Evolutionary conservation across 2,113 vertebrate species (phyloP).

Genomic region (Onychorhynchus coronatus): DNA sequence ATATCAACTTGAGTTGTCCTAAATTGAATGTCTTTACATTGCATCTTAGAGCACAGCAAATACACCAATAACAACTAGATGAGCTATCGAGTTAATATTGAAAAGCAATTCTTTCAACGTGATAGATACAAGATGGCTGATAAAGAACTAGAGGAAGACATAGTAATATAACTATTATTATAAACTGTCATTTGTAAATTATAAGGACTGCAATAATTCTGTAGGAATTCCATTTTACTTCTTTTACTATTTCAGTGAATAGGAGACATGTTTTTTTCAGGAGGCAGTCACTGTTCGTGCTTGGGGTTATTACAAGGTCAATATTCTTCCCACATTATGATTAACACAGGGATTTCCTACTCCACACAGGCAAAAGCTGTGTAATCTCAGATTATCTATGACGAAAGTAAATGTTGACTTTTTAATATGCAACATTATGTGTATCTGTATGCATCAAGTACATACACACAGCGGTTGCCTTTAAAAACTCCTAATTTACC

Average conservation of each 20-base stretch:
- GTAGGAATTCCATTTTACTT: not conserved
- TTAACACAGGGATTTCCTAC: conserved; percentile 41
- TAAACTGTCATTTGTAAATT: not conserved
- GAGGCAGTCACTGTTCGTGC: not conserved
- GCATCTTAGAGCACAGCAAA: not conserved
- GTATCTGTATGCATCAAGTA: not conserved
- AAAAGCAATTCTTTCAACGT: not conserved
- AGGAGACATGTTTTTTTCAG: not conserved
- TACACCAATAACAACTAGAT: not conserved
- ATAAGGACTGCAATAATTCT: not conserved
- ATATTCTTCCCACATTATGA: conserved; percentile 28
- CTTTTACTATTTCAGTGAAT: not conserved
- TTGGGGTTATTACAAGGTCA: conserved; percentile 8
- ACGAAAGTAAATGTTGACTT: conserved; percentile 34
- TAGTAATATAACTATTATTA: not conserved
- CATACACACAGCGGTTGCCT: conserved; percentile 2
- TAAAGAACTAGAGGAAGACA: not conserved
- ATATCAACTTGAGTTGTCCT: not conserved
- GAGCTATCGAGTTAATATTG: not conserved
- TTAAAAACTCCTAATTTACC: conserved; percentile 35
- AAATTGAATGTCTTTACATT: not conserved
- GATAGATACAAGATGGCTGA: not conserved
- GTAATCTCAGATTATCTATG: conserved; percentile 41
- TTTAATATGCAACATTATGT: conserved; percentile 1
- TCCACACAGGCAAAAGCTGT: not conserved